These are phyloP conservation scores for Gymnothorax javanicus DNA, from an alignment of 2,797 vertebrate genomes.

Conservation along the genomic window DNA sequence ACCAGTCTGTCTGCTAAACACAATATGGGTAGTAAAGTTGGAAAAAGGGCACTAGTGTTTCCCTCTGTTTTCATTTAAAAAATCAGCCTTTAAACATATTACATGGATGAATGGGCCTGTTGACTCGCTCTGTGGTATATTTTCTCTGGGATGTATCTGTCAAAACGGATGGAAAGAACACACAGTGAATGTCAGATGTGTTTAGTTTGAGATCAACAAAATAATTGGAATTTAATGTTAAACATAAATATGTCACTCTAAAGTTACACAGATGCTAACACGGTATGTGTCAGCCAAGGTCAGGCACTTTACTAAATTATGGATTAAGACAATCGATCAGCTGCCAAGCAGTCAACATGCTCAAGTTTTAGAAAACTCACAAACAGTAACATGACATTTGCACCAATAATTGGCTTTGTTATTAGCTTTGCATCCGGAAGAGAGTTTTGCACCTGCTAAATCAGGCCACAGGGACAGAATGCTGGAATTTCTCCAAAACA, in stretches of 20 bases:
- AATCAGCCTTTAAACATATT: constrained; percentile 2
- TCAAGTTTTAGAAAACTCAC: not conserved
- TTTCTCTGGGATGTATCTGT: not conserved
- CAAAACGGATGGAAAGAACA: constrained; percentile 5
- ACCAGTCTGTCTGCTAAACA: not conserved
- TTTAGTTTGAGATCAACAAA: not conserved
- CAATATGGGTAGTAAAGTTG: not conserved
- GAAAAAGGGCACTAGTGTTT: not conserved
- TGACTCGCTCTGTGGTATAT: not conserved
- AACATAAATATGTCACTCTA: not conserved
- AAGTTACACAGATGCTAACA: not conserved
- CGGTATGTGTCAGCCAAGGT: not conserved
- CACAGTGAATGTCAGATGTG: not conserved
- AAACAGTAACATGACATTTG: too few relatives aligned
- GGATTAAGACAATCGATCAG: not conserved
- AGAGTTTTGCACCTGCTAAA: too few relatives aligned
- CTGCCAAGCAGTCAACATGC: not conserved
- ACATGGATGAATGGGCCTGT: not conserved
- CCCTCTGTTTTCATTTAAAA: constrained; percentile 1
- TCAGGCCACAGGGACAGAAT: not conserved
- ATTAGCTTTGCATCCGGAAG: too few relatives aligned
- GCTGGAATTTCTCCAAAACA: not conserved
- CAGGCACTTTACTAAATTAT: not conserved
- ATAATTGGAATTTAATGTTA: not conserved
- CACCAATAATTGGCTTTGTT: too few relatives aligned